Evolutionary conservation across 2,113 vertebrate genomes (phyloP), one percentile per base, ranked within the genome.

Genomic region (Cyanocitta stelleri): DNA sequence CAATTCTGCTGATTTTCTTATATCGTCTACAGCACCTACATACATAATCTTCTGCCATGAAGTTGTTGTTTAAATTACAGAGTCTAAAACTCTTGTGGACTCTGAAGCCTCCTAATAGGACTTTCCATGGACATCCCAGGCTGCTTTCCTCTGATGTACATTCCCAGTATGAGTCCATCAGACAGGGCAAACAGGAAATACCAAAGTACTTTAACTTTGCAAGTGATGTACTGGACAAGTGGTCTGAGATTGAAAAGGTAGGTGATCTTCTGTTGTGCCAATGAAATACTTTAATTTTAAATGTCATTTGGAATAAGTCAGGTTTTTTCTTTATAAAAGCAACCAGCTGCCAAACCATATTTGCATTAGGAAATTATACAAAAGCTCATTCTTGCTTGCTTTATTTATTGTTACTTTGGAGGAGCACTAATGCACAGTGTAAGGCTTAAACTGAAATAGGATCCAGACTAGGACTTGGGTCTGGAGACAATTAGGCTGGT

Each of bases 131-230:
- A 19, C 73, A 69, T 12, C 11, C 8, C 43, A 54, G n/a, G 51
- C 55, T 92, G 21, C 67, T 95, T 54, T 16, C 5, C 13, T 97
- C 95, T 44, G 96, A 95, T 59, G 89, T 97, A 17, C 93, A 98
- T 41, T 95, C 97, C 16, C 97, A 95, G 35, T 96, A 97, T 2
- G 86, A 97, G 54, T 73, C 94, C 4, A 20, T 97, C 30, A 96
- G 83, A 37, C 82, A 11, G 20, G 92, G 85, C 3, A 96, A 98
- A 41, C 48, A 95, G 2, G 87, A 97, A 37, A 69, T 92, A 13
- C 98, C 98, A 3, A 46, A 98, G 44, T 96, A 98, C 85, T 99
- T 99, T 62, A 99, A 99, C 94, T 99, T 98, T 96, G 98, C 98
- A 37, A 97, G 93, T 39, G 97, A 98, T 55, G 97, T 99, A 7